A percentile compares a stretch with the other conserved stretches of the same genome.
phyloP scores from a whole-genome alignment of 2,797 vertebrate genomes.

The Rhinella marina region DNA sequence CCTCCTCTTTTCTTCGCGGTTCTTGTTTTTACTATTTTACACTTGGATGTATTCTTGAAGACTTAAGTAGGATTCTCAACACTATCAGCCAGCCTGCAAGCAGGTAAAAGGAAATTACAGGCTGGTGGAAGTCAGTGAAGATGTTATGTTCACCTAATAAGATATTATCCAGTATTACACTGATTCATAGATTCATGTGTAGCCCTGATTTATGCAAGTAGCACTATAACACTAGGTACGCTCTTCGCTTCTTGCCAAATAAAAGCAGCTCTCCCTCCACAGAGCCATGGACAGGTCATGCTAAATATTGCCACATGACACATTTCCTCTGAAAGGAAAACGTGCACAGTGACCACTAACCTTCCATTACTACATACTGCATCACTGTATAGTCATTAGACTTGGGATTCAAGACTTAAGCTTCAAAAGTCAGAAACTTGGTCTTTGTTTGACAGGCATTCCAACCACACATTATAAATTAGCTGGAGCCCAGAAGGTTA shows the following conservation, averaged over 20 bases:
- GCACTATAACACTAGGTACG: not conserved
- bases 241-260: conserved; percentile 11
- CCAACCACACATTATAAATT: conserved; percentile 43
- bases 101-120: too few species aligned
- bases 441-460: conserved; percentile 25
- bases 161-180: too few species aligned
- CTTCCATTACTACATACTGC: not conserved
- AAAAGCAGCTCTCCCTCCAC: not conserved
- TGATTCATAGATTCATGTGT: not conserved
- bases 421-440: not conserved
- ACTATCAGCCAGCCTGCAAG: too few species aligned
- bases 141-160: too few species aligned
- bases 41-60: too few species aligned
- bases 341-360: not conserved
- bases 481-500: conserved; percentile 34
- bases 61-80: too few species aligned
- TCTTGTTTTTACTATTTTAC: too few species aligned
- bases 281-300: not conserved
- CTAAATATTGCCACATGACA: conserved; percentile 10
- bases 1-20: too few species aligned
- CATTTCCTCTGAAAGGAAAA: not conserved
- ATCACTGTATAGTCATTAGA: not conserved
- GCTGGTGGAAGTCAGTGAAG: too few species aligned
- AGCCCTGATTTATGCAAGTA: not conserved
- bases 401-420: not conserved